Evolutionary conservation across 2,888 invertebrate genomes (phyloP), one percentile per base, ranked within the genome.

Genomic region (Leucozona laternaria): DNA sequence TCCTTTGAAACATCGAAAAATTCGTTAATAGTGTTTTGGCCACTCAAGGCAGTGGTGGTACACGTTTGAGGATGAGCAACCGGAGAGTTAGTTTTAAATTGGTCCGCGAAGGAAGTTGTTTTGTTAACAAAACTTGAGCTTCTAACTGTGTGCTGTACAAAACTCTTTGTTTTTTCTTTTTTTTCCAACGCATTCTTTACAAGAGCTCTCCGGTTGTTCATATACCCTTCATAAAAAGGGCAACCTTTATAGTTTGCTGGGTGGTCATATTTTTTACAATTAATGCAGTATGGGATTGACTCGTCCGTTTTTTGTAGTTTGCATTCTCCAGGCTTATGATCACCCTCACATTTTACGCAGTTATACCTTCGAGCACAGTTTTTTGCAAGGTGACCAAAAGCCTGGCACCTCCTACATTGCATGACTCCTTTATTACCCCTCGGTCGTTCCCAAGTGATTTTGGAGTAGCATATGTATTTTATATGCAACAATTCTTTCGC

Each of bases 341-440:
- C 1, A 4, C 25, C 37, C 8, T 40, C 25, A 13, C 40, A 62
- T 43, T 62, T 62, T 2, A 62, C 40, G 10, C 60, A 62, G 2
- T 40, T 62, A 8, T 62, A 62, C 5, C 8, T 40, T 0, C 60
- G 6, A 0, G 40, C 60, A n/a, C 40, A 62, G 25, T 62, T 62
- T 62, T 62, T 62, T 8, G 60, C 60, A 2, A 62, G 60, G 40
- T 62, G 60, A 25, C 60, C 40, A 22, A 40, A 40, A 62, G 40
- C 40, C 40, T 62, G 60, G 10, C 60, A 62, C 10, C 25, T 11
- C 40, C 40, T 62, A 1, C 40, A 62, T 4, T 62, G 60, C 25
- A 25, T 25, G 2, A n/a, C 2, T 4, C 34, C 22, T n/a, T 22
- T 22, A 6, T 43, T 22, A 4, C 31, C 57, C 4, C 57, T 34